phyloP scores from a whole-genome alignment of 2,113 vertebrate species.

The Centrocercus urophasianus region DNA sequence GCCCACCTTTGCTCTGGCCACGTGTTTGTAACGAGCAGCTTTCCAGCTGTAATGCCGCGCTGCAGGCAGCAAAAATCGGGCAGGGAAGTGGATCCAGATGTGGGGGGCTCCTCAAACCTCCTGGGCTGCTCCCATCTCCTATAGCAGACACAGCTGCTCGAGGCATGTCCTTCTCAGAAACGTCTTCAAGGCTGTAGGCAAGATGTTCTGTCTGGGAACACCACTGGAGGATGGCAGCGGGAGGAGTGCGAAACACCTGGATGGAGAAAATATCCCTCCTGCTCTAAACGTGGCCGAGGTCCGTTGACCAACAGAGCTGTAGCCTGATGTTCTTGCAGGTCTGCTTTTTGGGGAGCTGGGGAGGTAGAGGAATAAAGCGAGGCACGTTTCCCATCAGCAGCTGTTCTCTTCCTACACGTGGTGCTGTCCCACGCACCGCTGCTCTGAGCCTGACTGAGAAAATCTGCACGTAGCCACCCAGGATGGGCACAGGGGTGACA shows the following conservation, averaged over 20 bases:
- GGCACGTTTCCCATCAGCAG: not conserved
- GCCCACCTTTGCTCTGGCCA: not conserved
- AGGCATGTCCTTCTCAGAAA: not conserved
- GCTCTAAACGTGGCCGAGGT: not conserved
- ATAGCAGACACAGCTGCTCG: not conserved
- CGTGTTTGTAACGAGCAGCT: not conserved
- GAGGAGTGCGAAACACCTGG: not conserved
- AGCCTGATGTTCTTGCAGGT: not conserved
- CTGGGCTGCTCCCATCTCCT: not conserved
- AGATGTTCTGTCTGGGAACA: not conserved
- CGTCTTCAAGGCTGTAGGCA: not conserved
- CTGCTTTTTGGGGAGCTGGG: not conserved
- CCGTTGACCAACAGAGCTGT: not conserved
- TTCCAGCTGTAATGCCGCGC: rapidly evolving
- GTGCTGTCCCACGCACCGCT: not conserved
- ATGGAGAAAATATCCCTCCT: not conserved
- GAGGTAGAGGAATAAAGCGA: too few relatives aligned
- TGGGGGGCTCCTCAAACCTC: not conserved
- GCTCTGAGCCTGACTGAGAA: not conserved
- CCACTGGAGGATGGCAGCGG: not conserved
- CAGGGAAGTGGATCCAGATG: not conserved
- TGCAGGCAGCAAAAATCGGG: not conserved
- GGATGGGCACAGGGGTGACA: not conserved
- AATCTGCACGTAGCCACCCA: not conserved
- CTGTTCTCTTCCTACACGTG: not conserved